Conservation (phyloP, 1,140 invertebrate genomes). For the Radopholus similis region DNA sequence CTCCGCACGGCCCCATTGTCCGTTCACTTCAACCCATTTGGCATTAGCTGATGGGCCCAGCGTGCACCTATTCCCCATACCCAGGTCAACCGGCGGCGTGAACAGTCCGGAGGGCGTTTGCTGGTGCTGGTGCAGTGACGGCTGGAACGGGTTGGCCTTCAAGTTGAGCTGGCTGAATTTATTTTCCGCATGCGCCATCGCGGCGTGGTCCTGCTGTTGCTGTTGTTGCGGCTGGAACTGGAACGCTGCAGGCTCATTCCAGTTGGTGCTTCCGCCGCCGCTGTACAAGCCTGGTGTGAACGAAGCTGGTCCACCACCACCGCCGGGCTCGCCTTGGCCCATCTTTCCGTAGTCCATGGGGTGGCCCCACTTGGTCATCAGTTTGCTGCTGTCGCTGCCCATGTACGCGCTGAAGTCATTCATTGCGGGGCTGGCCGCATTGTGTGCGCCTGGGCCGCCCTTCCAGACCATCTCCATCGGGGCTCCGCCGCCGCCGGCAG, state of each 20-base stretch:
- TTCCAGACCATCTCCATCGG: not conserved
- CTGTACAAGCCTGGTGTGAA: not conserved
- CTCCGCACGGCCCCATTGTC: conserved; percentile 20
- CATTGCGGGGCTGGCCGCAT: not conserved
- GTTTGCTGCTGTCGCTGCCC: conserved; percentile 11
- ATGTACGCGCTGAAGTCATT: not conserved
- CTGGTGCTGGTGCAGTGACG: not conserved
- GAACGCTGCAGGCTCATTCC: too few relatives aligned
- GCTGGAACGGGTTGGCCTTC: not conserved
- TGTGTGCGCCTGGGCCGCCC: not conserved
- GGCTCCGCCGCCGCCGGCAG: too few relatives aligned
- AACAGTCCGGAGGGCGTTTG: not conserved
- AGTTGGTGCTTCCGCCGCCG: not conserved
- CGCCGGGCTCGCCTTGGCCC: not conserved
- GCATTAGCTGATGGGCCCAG: not conserved
- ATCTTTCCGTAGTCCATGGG: not conserved
- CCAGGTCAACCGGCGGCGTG: not conserved
- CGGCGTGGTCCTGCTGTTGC: conserved; percentile 3
- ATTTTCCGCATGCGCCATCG: not conserved
- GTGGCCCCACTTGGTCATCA: conserved; percentile 14
- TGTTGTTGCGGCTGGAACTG: conserved; percentile 7
- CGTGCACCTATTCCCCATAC: not conserved
- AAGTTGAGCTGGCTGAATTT: not conserved
- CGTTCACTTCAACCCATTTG: not conserved
- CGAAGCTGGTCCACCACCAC: not conserved